Conservation (phyloP, 1,140 invertebrate species). For the Coenobita brevimanus region DNA sequence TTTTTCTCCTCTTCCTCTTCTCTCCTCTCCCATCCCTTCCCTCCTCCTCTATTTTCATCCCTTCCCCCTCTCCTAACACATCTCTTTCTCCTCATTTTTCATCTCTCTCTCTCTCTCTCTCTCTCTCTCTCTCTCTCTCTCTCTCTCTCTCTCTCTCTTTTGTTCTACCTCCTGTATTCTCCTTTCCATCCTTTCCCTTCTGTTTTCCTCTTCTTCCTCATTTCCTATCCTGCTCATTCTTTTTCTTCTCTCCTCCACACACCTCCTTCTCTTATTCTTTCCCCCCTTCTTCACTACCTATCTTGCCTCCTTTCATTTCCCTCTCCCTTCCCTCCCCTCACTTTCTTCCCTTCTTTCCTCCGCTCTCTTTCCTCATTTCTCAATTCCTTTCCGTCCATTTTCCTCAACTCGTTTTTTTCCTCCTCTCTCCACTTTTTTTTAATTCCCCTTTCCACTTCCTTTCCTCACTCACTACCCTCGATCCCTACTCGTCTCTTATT, state of each 20-base stretch:
- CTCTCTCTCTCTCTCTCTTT: neutral
- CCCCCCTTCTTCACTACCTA: neutral
- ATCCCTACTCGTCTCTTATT: neutral
- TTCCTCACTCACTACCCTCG: no score
- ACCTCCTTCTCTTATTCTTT: neutral
- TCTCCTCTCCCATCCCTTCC: neutral
- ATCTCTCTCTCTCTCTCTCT: neutral
- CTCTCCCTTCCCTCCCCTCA: neutral
- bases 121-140: neutral
- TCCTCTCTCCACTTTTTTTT: neutral
- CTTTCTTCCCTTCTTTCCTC: neutral
- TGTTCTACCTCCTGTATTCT: neutral
- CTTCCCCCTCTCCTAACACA: neutral
- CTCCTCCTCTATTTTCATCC: neutral
- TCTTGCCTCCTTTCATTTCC: neutral
- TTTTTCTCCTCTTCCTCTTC: neutral
- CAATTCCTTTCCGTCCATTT: neutral
- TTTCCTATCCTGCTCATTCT: neutral
- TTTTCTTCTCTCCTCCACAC: neutral
- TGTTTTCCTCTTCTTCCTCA: neutral
- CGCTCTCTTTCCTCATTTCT: neutral
- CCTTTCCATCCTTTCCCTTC: neutral
- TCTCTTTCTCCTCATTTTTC: neutral
- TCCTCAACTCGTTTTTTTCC: no score
- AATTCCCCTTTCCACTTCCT: neutral